phyloP scores from a whole-genome alignment of 2,797 vertebrate genomes.

The Channallabes apus region DNA sequence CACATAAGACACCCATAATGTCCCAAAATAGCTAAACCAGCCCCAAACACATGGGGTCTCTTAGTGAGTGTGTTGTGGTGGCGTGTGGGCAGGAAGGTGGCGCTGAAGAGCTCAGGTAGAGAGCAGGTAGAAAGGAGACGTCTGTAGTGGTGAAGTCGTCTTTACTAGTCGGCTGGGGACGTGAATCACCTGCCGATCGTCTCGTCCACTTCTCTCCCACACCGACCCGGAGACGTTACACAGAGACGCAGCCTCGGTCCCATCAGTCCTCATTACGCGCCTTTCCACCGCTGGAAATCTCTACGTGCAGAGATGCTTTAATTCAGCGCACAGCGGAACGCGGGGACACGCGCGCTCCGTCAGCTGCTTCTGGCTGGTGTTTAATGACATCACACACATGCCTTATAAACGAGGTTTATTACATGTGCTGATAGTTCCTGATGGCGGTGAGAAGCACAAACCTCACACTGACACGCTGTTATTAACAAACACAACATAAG shows the following conservation, averaged over 20 bases:
- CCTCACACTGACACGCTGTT: not conserved
- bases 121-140: not conserved
- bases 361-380: not conserved
- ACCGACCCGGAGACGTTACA: not conserved
- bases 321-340: not conserved
- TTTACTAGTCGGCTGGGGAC: not conserved
- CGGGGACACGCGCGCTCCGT: not conserved
- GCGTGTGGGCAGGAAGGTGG: not conserved
- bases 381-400: not conserved
- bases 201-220: not conserved
- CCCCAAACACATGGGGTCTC: not conserved
- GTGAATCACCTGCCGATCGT: not conserved
- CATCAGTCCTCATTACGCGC: conserved; percentile 5
- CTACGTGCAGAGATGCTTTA: not conserved
- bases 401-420: not conserved
- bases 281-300: not conserved
- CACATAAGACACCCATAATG: not conserved
- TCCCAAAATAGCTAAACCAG: not conserved
- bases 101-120: not conserved
- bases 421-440: not conserved
- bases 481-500: not conserved
- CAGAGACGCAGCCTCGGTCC: not conserved
- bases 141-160: too few relatives aligned
- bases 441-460: not conserved
- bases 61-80: not conserved